A percentile compares a stretch with the other conserved stretches of the same genome.
phyloP scores from a whole-genome alignment of 1,140 invertebrate species.

The Aplysia californica region DNA sequence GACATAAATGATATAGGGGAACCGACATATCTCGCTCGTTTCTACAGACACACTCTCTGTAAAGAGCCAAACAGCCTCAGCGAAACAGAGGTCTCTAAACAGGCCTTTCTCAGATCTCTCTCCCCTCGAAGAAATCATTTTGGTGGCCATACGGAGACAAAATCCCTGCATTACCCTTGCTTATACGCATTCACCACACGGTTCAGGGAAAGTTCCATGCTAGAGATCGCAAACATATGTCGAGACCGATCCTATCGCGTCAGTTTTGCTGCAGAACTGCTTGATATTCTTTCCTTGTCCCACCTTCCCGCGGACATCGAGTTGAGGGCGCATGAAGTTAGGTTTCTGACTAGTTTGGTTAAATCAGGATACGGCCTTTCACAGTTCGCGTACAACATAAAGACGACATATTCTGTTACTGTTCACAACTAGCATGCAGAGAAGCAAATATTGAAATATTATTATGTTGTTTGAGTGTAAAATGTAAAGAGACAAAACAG shows the following conservation, averaged over 20 bases:
- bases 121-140: not conserved
- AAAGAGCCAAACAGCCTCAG: not conserved
- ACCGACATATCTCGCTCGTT: not conserved
- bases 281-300: not conserved
- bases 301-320: not conserved
- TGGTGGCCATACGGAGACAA: not conserved
- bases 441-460: too few species aligned
- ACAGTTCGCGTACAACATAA: not conserved
- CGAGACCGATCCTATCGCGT: not conserved
- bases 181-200: not conserved
- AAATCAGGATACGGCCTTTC: not conserved
- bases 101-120: not conserved
- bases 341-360: not conserved
- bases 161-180: not conserved
- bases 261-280: not conserved
- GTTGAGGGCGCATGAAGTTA: not conserved
- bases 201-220: not conserved
- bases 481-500: too few species aligned
- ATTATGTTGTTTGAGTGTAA: too few species aligned
- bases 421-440: too few species aligned
- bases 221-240: not conserved
- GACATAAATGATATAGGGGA: not conserved
- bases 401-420: not conserved
- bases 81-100: too few species aligned
- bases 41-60: not conserved